Percentiles rank a stretch among this genome's conserved stretches.
Conservation (phyloP, 2,113 vertebrate species). For the Planiliza haematocheilus region DNA sequence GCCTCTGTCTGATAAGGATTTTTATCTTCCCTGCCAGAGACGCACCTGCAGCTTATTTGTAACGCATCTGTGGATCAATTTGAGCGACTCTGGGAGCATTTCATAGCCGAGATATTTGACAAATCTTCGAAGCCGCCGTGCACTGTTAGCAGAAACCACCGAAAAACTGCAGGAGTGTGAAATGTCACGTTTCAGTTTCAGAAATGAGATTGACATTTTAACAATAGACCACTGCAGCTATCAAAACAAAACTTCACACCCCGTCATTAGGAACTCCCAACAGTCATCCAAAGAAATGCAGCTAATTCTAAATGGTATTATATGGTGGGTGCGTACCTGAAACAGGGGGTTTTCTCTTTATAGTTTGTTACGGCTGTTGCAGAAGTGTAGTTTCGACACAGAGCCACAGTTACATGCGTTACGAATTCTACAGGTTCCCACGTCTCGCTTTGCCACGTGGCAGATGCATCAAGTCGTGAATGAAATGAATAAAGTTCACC, state of each 20-base stretch:
- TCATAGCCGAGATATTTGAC: no score
- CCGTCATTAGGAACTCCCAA: background rate
- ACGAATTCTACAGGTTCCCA: no score
- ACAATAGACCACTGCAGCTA: background rate
- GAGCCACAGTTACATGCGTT: no score
- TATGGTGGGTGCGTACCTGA: background rate
- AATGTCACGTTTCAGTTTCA: background rate
- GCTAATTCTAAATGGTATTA: no score
- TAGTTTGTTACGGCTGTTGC: background rate
- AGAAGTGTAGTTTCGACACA: background rate
- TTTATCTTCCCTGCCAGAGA: background rate
- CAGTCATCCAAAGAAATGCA: no score
- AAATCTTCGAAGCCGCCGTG: background rate
- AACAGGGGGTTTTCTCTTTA: no score
- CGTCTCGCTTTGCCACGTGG: no score
- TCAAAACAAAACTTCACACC: no score
- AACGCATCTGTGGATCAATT: background rate
- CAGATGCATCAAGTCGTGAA: no score
- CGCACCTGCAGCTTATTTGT: no score
- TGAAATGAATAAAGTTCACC: no score
- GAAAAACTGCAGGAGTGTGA: background rate
- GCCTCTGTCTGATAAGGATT: background rate
- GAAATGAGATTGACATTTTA: no score
- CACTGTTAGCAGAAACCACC: background rate
- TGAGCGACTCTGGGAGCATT: background rate